A percentile compares a stretch with the other conserved stretches of the same genome.
phyloP scores from a whole-genome alignment of 2,888 invertebrate genomes.

The Magallana nippona region DNA sequence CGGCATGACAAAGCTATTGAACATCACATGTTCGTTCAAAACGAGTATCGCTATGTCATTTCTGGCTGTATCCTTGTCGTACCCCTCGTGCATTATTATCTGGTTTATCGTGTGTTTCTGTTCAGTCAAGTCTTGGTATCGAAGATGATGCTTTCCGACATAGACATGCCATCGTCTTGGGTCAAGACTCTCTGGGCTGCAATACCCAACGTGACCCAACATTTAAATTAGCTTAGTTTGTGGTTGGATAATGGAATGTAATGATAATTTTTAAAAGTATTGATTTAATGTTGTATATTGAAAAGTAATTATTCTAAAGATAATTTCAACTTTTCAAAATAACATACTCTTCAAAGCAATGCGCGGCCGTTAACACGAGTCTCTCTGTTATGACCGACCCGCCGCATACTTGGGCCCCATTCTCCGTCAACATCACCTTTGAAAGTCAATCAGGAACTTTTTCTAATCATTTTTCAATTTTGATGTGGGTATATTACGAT shows the following conservation, averaged over 20 bases:
- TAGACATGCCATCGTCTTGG: slow-evolving; percentile 59
- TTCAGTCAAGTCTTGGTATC: slow-evolving; percentile 55
- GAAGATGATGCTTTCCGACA: slow-evolving; percentile 62
- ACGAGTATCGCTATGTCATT: slow-evolving; percentile 93
- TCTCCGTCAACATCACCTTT: slow-evolving; percentile 66
- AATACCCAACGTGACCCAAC: not conserved
- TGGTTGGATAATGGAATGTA: not conserved
- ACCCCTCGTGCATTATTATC: slow-evolving; percentile 87
- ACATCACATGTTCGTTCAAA: slow-evolving; percentile 82
- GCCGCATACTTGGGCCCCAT: slow-evolving; percentile 67
- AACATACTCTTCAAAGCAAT: slow-evolving; percentile 71
- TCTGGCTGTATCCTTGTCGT: slow-evolving; percentile 92
- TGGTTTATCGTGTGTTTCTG: slow-evolving; percentile 49
- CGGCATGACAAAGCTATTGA: slow-evolving; percentile 87
- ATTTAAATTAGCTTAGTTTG: not conserved
- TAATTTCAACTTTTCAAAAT: too few relatives aligned
- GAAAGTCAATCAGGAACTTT: not conserved
- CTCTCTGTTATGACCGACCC: slow-evolving; percentile 69
- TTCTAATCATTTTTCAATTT: too few relatives aligned
- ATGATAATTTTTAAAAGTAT: not conserved
- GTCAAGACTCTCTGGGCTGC: slow-evolving; percentile 52
- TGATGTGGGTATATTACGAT: too few relatives aligned
- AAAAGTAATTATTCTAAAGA: not conserved
- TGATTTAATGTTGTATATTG: not conserved
- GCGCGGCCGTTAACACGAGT: slow-evolving; percentile 73